Evolutionary conservation across 1,140 invertebrate genomes (phyloP), one percentile per base, ranked within the genome.

Genomic region (Caenorhabditis briggsae): DNA sequence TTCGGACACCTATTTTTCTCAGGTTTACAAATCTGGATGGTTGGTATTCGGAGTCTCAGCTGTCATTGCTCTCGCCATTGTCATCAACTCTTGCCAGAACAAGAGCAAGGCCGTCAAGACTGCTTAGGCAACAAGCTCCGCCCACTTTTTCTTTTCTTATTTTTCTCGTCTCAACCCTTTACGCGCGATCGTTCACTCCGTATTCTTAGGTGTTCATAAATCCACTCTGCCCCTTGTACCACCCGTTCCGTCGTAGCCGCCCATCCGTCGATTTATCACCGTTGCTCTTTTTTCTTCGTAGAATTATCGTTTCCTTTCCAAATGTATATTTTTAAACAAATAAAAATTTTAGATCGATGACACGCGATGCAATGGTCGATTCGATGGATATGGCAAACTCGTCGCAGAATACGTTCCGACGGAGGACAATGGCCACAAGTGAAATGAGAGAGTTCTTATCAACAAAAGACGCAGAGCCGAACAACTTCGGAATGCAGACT

Each of bases 11-110:
- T 23, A 12, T 18, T 18, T 14, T 58, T 78, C 82, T 46, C 33
- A 89, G 48, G 78, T 91, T 64, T 91, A 91, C 85, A 86, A 87
- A 20, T 89, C 82, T 18, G 90, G 90, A 61, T 91, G 82, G 53
- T 64, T 89, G n/a, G 90, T 91, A 20, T 70, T 92, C 50, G 91
- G 59, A 23, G 33, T 91, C 41, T 87, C 91, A 20, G 82, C 87
- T 43, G 41, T 92, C 33, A 90, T 91, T 83, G 85, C 88, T 56
- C 82, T 91, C 16, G 65, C 87, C 18, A 82, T 91, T 43, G 91
- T 92, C 33, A 46, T 84, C 61, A 87, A 90, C 50, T 85, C 91
- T 33, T 85, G 50, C 61, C 41, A 56, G 58, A 82, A 86, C 56
- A 88, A 84, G 82, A 83, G 23, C 25, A 56, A 88, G 59, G 59